These are phyloP conservation scores for Bos indicus DNA, from an alignment of 2,113 vertebrate genomes.

Conservation along the genomic window DNA sequence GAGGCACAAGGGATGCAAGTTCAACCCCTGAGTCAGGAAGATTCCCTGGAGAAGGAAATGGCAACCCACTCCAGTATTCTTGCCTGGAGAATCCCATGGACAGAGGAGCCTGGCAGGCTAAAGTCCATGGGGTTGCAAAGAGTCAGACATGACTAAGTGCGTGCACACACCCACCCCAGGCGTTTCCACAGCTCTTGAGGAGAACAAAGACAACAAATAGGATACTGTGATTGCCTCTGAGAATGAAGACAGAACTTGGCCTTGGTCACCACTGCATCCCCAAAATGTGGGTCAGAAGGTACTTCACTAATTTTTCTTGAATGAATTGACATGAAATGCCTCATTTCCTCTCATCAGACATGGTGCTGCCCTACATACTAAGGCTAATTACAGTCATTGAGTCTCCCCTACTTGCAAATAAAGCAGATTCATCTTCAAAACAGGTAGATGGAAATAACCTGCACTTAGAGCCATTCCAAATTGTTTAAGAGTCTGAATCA, in stretches of 20 bases:
- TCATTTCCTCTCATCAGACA: slow-evolving; percentile 26
- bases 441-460: neutral
- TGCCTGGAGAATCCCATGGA: neutral
- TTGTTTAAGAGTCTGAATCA: neutral
- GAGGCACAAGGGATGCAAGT: neutral
- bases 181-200: neutral
- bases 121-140: neutral
- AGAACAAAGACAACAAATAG: neutral
- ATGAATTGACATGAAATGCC: slow-evolving; percentile 14
- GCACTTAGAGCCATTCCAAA: neutral
- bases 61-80: neutral
- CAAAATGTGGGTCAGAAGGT: neutral
- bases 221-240: neutral
- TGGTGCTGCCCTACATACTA: neutral
- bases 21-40: neutral
- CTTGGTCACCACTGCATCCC: neutral
- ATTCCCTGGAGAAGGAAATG: neutral
- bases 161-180: neutral
- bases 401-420: neutral
- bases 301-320: slow-evolving; percentile 10
- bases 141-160: neutral
- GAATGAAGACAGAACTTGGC: neutral
- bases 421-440: slow-evolving; percentile 20
- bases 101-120: neutral
- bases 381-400: slow-evolving; percentile 1